A percentile compares a stretch with the other conserved stretches of the same genome.
Evolutionary conservation across 2,797 vertebrate species (phyloP).

Genomic region (Eurystomus glaucurus): DNA sequence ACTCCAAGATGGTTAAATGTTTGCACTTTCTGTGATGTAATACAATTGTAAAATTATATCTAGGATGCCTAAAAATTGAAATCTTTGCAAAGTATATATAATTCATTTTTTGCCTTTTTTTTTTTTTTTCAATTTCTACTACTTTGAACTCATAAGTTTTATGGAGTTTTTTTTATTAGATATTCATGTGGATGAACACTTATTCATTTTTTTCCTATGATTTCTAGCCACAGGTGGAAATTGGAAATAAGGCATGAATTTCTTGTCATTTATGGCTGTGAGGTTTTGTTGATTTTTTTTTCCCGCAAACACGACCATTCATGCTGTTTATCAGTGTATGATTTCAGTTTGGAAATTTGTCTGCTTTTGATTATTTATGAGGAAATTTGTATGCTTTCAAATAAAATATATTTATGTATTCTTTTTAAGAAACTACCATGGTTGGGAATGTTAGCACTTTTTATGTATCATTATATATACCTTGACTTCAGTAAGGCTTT

Average conservation of each 20-base stretch:
- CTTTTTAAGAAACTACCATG: neutral
- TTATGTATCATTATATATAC: neutral
- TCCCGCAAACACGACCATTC: accelerated
- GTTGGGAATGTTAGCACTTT: neutral
- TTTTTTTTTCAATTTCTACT: neutral
- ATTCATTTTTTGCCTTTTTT: neutral
- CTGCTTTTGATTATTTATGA: neutral
- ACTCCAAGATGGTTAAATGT: neutral
- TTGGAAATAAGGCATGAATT: neutral
- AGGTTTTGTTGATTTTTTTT: neutral
- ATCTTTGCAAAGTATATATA: neutral
- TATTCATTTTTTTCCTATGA: neutral
- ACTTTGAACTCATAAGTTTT: neutral
- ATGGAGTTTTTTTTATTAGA: neutral
- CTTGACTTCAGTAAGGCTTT: too few relatives aligned
- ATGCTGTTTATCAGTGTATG: neutral
- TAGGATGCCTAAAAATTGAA: neutral
- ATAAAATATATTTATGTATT: neutral
- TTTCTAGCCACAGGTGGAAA: neutral
- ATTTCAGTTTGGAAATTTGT: neutral
- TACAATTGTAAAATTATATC: neutral
- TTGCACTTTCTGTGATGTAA: slow-evolving; percentile 18
- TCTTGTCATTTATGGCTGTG: neutral
- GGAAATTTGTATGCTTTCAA: neutral
- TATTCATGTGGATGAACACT: neutral